A percentile compares a stretch with the other conserved stretches of the same genome.
Conservation (phyloP, 2,113 vertebrate genomes). For the Semicossyphus pulcher region DNA sequence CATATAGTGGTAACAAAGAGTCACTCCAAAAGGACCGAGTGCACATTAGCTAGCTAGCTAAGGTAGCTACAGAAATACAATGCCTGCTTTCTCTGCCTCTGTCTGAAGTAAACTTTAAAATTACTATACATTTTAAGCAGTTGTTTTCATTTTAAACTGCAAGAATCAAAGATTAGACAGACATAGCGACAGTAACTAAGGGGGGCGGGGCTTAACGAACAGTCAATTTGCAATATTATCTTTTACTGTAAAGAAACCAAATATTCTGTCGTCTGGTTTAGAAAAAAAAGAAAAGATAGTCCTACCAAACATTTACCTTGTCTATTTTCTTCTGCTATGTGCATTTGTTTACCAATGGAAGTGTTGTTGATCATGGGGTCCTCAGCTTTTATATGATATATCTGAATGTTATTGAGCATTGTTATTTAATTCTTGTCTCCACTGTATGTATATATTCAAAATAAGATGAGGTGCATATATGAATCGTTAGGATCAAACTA, state of each 20-base stretch:
- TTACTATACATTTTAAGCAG: no score
- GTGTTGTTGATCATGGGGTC: slow-evolving; percentile 77
- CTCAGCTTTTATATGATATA: slow-evolving; percentile 80
- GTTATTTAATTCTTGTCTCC: slow-evolving; percentile 86
- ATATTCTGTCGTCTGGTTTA: slow-evolving; percentile 36
- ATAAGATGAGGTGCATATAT: slow-evolving; percentile 81
- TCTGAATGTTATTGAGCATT: slow-evolving; percentile 85
- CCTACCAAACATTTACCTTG: slow-evolving; percentile 45
- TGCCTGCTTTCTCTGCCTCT: no score
- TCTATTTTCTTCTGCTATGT: slow-evolving; percentile 58
- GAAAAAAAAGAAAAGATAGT: slow-evolving; percentile 13
- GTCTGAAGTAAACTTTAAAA: no score
- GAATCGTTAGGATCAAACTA: slow-evolving; percentile 78
- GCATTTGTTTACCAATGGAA: slow-evolving; percentile 79
- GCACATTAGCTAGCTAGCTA: no score
- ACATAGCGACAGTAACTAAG: neutral
- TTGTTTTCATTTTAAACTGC: neutral
- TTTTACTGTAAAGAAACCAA: slow-evolving; percentile 54
- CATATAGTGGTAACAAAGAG: no score
- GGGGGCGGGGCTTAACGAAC: neutral
- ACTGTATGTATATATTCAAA: slow-evolving; percentile 84
- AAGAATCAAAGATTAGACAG: neutral
- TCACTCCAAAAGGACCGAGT: no score
- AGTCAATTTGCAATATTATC: neutral
- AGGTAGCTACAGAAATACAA: no score